Base-by-base conservation (phyloP, 2,113 vertebrate genomes). In the Xiphias gladius region DNA sequence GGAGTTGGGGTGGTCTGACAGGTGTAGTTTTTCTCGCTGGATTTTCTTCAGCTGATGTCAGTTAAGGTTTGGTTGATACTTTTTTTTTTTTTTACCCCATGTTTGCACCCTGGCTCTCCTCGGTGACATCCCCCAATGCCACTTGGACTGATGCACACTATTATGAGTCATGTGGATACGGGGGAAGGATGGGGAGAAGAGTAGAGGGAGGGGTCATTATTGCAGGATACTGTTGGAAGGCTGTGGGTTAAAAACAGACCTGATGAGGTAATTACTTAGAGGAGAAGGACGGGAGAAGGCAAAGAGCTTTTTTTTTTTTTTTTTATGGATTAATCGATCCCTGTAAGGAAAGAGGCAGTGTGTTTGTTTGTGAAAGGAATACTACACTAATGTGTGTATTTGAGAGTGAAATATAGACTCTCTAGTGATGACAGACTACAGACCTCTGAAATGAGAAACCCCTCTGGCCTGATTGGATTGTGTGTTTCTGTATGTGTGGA, bases 301-400 rank as follows among this genome's bases (percentile, higher is more conserved):
- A 86, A 85, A 87, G 46, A 84, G 85, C 28, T 81, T 89, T 90
- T 76, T 88, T 89, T 78, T 89, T 89, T 24, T 81, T 89, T 90
- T 76, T 88, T 89, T 78, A 90, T 89, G 82, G 86, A 92, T 91
- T 88, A 92, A 92, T 93, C 89, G 90, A 91, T 92, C 7, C n/a
- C 55, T 82, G 84, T 48, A 75, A 86, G 67, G 81, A 84, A 87
- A 83, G 84, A 75, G 61, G 52, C 43, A 79, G 81, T 75, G 64
- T 64, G 66, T 84, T 83, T 81, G 83, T 84, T 87, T 80, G 71
- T 85, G 84, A 91, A 90, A 86, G 67, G 32, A 73, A 92, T 80
- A 83, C 85, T 54, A 61, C 73, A n/a, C 83, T 87, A 86, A 88
- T 84, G 76, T 88, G 71, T 58, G 85, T 55, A 55, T 77, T 52